These are phyloP conservation scores for Oreotrochilus melanogaster DNA, from an alignment of 2,113 vertebrate genomes.

Conservation along the genomic window DNA sequence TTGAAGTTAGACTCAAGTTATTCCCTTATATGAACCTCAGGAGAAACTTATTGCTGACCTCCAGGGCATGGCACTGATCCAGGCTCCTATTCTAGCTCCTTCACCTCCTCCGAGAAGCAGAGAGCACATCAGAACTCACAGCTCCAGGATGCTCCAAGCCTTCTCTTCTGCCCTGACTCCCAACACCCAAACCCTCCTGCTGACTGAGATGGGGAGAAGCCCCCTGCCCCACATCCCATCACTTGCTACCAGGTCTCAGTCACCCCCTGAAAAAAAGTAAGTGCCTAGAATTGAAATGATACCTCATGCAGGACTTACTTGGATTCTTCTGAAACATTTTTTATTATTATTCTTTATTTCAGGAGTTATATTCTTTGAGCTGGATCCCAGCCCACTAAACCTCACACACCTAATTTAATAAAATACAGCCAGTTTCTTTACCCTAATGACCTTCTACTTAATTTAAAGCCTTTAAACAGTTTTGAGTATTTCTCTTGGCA, in stretches of 20 bases:
- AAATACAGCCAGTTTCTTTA: neutral
- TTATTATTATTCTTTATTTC: neutral
- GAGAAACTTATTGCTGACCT: neutral
- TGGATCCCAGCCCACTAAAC: neutral
- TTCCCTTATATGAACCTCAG: neutral
- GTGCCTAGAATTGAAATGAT: neutral
- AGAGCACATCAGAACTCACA: neutral
- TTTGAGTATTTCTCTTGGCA: neutral
- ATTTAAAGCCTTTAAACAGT: neutral
- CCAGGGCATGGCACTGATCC: neutral
- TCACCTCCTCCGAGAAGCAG: neutral
- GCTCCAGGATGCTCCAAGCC: neutral
- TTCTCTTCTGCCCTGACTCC: neutral
- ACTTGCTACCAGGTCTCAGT: neutral
- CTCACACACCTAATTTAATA: neutral
- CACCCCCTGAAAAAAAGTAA: neutral
- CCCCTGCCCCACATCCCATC: neutral
- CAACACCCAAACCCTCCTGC: neutral
- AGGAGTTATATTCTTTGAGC: accelerated
- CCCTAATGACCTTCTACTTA: neutral
- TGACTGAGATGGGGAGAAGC: neutral
- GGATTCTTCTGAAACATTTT: neutral
- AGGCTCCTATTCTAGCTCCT: accelerated
- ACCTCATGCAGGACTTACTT: neutral
- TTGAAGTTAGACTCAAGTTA: neutral